Conservation (phyloP, 2,888 invertebrate species). For the Mesorhabditis sp. region DNA sequence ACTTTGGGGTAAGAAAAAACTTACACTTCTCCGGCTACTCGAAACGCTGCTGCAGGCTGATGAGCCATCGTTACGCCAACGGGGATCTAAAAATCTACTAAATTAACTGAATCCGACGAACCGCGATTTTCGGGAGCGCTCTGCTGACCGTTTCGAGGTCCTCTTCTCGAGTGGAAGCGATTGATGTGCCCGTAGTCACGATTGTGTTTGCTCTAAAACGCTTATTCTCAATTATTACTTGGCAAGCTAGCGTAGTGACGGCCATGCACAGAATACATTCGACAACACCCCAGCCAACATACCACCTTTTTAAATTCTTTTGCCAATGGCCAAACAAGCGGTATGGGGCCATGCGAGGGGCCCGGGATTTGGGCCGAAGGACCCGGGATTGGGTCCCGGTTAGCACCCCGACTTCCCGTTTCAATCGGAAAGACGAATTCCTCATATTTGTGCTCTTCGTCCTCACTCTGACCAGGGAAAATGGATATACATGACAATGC, state of each 20-base stretch:
- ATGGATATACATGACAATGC: background rate
- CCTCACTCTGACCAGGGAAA: background rate
- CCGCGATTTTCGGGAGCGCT: background rate
- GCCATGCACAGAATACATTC: background rate
- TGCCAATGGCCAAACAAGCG: background rate
- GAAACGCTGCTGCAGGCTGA: background rate
- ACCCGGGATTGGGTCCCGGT: background rate
- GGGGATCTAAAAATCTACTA: background rate
- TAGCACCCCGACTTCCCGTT: background rate
- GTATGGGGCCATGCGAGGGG: background rate
- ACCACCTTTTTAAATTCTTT: background rate
- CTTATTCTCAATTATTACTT: background rate
- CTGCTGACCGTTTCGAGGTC: background rate
- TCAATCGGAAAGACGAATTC: background rate
- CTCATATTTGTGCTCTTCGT: background rate
- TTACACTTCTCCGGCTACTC: constrained; percentile 5
- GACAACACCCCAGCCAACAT: constrained; percentile 1
- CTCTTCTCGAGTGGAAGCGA: background rate
- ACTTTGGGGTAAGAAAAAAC: constrained; percentile 1
- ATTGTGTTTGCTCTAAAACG: background rate
- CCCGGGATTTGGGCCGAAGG: background rate
- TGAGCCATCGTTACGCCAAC: background rate
- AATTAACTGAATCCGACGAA: background rate
- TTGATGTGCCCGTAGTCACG: background rate
- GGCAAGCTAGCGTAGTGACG: background rate